phyloP scores from a whole-genome alignment of 2,113 vertebrate genomes.

The Thalassoma bifasciatum region DNA sequence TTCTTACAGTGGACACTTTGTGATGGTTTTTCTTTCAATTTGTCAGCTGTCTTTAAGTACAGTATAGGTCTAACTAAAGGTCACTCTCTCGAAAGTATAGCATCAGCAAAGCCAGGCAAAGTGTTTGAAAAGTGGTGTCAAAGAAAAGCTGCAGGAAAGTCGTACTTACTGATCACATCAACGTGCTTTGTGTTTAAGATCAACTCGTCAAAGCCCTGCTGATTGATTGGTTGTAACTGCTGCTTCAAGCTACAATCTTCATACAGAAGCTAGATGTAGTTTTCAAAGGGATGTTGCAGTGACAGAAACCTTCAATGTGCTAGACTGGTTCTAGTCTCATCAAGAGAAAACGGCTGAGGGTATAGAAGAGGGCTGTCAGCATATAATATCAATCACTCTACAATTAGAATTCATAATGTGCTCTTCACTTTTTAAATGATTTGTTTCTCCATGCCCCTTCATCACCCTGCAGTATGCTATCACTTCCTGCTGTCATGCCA shows the following conservation, averaged over 20 bases:
- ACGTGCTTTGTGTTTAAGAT: not conserved
- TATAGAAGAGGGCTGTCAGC: no score
- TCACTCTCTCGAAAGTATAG: not conserved
- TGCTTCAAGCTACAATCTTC: not conserved
- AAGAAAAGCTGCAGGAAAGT: not conserved
- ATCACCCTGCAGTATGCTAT: no score
- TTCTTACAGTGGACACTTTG: not conserved
- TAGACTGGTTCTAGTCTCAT: not conserved
- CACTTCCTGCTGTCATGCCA: no score
- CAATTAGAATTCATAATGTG: no score
- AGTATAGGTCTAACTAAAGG: not conserved
- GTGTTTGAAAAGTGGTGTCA: not conserved
- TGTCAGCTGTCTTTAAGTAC: not conserved
- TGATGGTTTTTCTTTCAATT: conserved; percentile 1
- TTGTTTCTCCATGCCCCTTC: no score
- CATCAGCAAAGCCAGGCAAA: not conserved
- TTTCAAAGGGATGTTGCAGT: not conserved
- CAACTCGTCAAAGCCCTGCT: not conserved
- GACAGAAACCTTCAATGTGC: not conserved
- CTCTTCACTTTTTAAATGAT: no score
- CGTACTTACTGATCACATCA: not conserved
- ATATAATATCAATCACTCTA: no score
- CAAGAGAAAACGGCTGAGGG: no score
- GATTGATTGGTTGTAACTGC: not conserved
- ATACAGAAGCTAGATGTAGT: not conserved